phyloP scores from a whole-genome alignment of 2,797 vertebrate genomes.

The Taeniopygia guttata region DNA sequence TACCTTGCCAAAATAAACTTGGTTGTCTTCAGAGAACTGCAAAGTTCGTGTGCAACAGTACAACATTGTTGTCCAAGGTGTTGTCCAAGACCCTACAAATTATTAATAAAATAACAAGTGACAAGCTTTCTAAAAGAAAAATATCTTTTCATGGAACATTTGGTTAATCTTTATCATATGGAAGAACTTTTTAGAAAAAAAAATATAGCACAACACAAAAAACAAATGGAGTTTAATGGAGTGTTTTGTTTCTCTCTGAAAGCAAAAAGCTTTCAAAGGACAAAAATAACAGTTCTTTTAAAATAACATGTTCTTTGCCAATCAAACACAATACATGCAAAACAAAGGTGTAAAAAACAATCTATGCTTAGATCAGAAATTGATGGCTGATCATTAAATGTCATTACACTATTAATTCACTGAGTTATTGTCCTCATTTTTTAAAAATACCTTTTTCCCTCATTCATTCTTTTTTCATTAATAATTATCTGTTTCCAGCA shows the following conservation, averaged over 20 bases:
- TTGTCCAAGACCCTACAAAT: background rate
- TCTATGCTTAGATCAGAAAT: background rate
- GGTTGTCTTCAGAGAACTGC: background rate
- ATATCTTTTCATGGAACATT: background rate
- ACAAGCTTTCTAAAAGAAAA: background rate
- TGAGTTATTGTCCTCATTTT: background rate
- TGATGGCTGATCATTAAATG: background rate
- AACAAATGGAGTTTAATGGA: accelerated
- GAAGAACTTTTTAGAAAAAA: background rate
- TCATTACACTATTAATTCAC: background rate
- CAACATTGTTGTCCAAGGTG: background rate
- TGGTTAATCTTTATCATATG: background rate
- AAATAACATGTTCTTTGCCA: background rate
- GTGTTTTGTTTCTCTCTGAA: background rate
- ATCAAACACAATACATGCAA: background rate
- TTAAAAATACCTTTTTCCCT: background rate
- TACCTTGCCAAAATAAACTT: background rate
- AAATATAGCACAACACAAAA: background rate
- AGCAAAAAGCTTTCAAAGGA: background rate
- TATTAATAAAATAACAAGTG: background rate
- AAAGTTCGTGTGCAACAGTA: background rate
- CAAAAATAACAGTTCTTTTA: background rate
- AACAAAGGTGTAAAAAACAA: background rate
- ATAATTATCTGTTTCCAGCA: background rate
- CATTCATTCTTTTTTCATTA: background rate